Percentiles rank a stretch among this genome's conserved stretches.
phyloP scores from a whole-genome alignment of 2,888 invertebrate genomes.

The Athalia cordata region DNA sequence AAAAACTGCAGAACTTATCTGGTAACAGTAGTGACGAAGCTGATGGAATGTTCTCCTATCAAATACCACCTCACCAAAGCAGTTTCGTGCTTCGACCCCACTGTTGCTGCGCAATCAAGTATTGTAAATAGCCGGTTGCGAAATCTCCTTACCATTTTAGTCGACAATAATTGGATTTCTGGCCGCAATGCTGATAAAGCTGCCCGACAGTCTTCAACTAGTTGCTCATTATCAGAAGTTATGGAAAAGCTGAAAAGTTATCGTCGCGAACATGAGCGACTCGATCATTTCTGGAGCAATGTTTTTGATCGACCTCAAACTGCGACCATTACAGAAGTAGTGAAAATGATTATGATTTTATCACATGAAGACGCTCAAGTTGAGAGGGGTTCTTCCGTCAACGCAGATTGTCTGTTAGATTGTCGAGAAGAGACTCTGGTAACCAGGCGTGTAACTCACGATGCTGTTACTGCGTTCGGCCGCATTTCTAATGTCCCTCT shows the following conservation, averaged over 20 bases:
- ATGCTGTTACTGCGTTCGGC: neutral
- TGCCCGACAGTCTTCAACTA: slow-evolving; percentile 10
- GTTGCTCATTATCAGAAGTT: slow-evolving; percentile 14
- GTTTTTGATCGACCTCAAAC: slow-evolving; percentile 10
- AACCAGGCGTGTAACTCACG: slow-evolving; percentile 6
- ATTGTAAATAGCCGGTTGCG: slow-evolving; percentile 12
- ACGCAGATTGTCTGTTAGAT: slow-evolving; percentile 6
- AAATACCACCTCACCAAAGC: slow-evolving; percentile 18
- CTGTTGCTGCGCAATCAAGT: slow-evolving; percentile 6
- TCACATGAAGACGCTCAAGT: slow-evolving; percentile 9
- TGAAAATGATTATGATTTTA: neutral
- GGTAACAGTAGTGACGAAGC: neutral
- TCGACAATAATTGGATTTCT: slow-evolving; percentile 24
- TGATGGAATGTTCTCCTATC: slow-evolving; percentile 23
- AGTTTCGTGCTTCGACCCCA: slow-evolving; percentile 28
- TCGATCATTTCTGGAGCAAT: slow-evolving; percentile 9
- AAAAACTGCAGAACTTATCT: slow-evolving; percentile 25
- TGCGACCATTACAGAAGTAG: neutral
- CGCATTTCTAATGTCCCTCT: slow-evolving; percentile 2
- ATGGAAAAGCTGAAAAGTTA: neutral
- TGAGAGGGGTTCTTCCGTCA: slow-evolving; percentile 11
- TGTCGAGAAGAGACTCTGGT: slow-evolving; percentile 9
- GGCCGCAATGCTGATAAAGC: slow-evolving; percentile 20
- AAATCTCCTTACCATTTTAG: slow-evolving; percentile 10
- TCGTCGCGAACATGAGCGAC: neutral